Evolutionary conservation across 2,113 vertebrate species (phyloP), one percentile per base, ranked within the genome.

Genomic region (Antigone vipio): DNA sequence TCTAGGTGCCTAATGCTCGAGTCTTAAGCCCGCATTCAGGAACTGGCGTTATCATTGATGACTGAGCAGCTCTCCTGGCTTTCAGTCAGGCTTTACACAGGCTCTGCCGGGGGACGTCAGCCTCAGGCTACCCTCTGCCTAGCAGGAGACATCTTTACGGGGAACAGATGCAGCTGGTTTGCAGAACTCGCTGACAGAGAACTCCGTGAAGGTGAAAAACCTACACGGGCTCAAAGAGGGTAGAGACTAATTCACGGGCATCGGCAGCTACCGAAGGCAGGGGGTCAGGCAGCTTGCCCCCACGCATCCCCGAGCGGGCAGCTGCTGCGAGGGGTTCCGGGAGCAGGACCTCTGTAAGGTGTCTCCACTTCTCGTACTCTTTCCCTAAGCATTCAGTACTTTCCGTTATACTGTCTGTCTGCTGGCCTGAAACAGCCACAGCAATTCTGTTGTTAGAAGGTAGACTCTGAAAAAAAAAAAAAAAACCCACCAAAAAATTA

Each of bases 1-100:
- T 55, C 15, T 1, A 40, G n/a, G 14, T 5, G 0, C 26, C 23
- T 67, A 42, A 80, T 66, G 10, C 21, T 92, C 0, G 0, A 59
- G 23, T 62, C n/a, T 86, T 47, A n/a, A 64, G 44, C 45, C 38
- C 16, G 50, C 12, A 44, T 84, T 75, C 30, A 74, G 44, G 47
- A 86, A 16, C 50, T 67, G 23, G 40, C 0, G 0, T 58, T 85
- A 22, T 29, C 12, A 14, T 64, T 63, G 73, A 3, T 11, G 45
- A 50, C 19, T 8, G 30, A 26, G 30, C 53, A 90, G 49, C 24
- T 88, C 9, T 92, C 45, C 58, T 35, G 76, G 53, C 82, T 66
- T 66, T 83, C 71, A 24, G 6, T n/a, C 40, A 88, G 55, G 86
- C 66, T 93, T 93, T 95, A 69, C 71, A 42, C 5, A 58, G 91